Evolutionary conservation across 2,888 invertebrate genomes (phyloP).

Genomic region (Vanessa cardui): DNA sequence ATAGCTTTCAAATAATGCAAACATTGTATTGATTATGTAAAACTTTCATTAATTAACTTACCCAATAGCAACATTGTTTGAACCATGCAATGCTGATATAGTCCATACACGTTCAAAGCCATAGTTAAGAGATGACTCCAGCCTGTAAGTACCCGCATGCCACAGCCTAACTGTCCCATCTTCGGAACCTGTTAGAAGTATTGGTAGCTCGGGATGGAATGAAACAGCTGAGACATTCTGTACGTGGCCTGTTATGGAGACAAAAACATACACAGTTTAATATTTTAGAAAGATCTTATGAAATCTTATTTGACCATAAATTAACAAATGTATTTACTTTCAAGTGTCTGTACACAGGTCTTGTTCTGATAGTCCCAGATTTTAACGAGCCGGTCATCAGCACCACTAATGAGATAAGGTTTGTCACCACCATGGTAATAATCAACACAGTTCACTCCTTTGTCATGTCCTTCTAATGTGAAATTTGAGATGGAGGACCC

Average conservation of each 20-base stretch:
- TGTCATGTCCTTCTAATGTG: slow-evolving; percentile 98
- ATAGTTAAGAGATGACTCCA: slow-evolving; percentile 98
- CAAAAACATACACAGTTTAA: background rate
- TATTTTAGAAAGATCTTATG: background rate
- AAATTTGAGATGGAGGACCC: slow-evolving; percentile 99
- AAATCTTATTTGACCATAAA: background rate
- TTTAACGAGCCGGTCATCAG: slow-evolving; percentile 98
- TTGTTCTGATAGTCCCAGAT: slow-evolving; percentile 99
- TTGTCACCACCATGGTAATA: slow-evolving; percentile 99
- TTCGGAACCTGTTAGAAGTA: slow-evolving; percentile 98
- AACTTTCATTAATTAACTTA: slow-evolving; percentile 54
- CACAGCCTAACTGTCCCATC: slow-evolving; percentile 98
- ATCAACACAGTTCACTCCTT: slow-evolving; percentile 99
- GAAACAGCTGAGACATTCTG: slow-evolving; percentile 98
- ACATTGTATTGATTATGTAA: background rate
- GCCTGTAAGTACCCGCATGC: slow-evolving; percentile 99
- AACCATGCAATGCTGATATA: slow-evolving; percentile 95
- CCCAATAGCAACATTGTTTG: slow-evolving; percentile 97
- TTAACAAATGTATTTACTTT: slow-evolving; percentile 75
- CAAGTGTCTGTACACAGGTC: slow-evolving; percentile 98
- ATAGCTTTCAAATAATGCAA: too few relatives aligned
- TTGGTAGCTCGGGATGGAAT: slow-evolving; percentile 99
- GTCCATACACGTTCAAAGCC: slow-evolving; percentile 99
- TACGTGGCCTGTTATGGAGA: slow-evolving; percentile 87
- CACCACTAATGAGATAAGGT: slow-evolving; percentile 99